Percentiles rank a stretch among this genome's conserved stretches.
phyloP scores from a whole-genome alignment of 2,113 vertebrate species.

The Aphelocoma coerulescens region DNA sequence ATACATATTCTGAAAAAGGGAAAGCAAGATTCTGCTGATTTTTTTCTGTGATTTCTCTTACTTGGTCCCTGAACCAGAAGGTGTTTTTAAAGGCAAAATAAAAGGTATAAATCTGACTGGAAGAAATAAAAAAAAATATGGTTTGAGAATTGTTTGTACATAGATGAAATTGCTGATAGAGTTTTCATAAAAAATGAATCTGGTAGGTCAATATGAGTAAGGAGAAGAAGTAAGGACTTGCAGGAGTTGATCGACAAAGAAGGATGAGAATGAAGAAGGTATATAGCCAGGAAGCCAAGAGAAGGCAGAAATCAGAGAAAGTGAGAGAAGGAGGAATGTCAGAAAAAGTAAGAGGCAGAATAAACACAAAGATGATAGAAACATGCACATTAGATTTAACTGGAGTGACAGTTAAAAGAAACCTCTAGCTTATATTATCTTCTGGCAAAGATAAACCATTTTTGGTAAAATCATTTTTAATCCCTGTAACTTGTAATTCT shows the following conservation, averaged over 20 bases:
- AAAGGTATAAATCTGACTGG: not conserved
- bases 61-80: not conserved
- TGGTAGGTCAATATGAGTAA: not conserved
- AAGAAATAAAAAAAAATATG: not conserved
- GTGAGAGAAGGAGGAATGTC: not conserved
- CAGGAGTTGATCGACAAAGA: not conserved
- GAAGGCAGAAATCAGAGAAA: conserved; percentile 24
- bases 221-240: not conserved
- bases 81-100: not conserved
- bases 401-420: conserved; percentile 2
- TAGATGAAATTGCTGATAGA: not conserved
- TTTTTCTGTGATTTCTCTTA: not conserved
- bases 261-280: not conserved
- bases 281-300: not conserved
- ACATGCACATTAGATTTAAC: not conserved
- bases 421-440: conserved; percentile 10
- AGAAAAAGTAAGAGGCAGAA: not conserved
- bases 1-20: not conserved
- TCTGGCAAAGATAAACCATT: not conserved
- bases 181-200: not conserved
- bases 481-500: conserved; percentile 23
- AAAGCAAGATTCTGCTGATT: not conserved
- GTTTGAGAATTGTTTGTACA: not conserved
- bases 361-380: not conserved
- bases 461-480: conserved; percentile 32